Evolutionary conservation across 2,113 vertebrate species (phyloP), one percentile per base, ranked within the genome.

Genomic region (Megaceryle torquata): DNA sequence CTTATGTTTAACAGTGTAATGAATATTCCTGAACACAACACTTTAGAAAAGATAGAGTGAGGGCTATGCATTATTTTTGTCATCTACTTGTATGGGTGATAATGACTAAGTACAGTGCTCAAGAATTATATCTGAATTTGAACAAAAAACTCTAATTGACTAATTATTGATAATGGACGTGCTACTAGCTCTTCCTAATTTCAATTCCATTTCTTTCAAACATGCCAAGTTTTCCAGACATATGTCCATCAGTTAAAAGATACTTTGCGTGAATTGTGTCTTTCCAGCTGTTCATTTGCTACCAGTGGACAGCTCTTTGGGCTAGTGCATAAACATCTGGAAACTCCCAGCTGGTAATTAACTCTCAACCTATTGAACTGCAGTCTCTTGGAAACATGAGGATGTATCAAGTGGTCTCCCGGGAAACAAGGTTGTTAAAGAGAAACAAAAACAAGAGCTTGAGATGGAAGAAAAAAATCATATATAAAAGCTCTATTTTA

Each of bases 341-440:
- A 92, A 93, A 80, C 37, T 95, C 76, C 75, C 67, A 93, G 72
- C 61, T 90, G 70, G 65, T 82, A 96, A 96, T 96, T 96, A 96
- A 86, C 43, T 95, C 86, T 75, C 78, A 89, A 92, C 88, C 68
- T 90, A 82, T 94, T 93, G 91, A 97, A 90, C 88, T 93, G 37
- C 79, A 93, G 29, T 93, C 79, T 95, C 60, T 83, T 79, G 68
- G 77, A 96, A 96, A 88, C 74, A 81, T 39, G 25, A 95, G 71
- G 61, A 91, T 14, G 6, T 78, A 95, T 72, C 51, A 96, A 93
- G 88, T 63, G 53, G 18, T 86, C 95, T 94, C 95, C 83, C 61
- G 95, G 92, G 97, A 96, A 86, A 88, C 44, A 70, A 43, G 50
- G 77, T 67, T 94, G 72, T 90, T 96, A 94, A 88, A 97, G 76